Conservation (phyloP, 2,888 invertebrate genomes). For the Metallyticus violacea region DNA sequence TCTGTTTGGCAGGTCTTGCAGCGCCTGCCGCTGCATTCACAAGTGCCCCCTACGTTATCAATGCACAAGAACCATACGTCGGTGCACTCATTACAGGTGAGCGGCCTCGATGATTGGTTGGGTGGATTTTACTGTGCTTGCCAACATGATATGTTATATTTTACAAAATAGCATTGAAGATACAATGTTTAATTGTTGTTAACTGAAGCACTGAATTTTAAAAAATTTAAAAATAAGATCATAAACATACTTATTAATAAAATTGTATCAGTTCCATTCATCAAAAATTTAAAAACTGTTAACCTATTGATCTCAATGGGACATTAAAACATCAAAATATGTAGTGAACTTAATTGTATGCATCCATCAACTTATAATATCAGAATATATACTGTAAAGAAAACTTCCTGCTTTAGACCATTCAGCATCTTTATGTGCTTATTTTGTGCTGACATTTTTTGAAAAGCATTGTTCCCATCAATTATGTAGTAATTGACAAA, state of each 20-base stretch:
- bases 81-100: conserved; percentile 70
- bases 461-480: too few species aligned
- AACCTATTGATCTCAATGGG: not conserved
- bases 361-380: too few species aligned
- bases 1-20: conserved; percentile 41
- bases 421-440: too few species aligned
- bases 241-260: not conserved
- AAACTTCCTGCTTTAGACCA: too few species aligned
- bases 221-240: not conserved
- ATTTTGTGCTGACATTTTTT: too few species aligned
- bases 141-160: not conserved
- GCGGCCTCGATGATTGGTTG: not conserved
- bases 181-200: not conserved
- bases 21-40: conserved; percentile 45
- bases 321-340: too few species aligned
- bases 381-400: too few species aligned
- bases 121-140: not conserved
- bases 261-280: not conserved
- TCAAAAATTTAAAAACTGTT: not conserved
- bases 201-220: not conserved
- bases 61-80: conserved; percentile 84
- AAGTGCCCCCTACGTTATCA: conserved; percentile 81
- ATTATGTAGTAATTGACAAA: too few species aligned
- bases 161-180: not conserved
- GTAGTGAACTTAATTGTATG: not conserved